phyloP scores from a whole-genome alignment of 2,888 invertebrate species.

The Tachystola acroxantha region DNA sequence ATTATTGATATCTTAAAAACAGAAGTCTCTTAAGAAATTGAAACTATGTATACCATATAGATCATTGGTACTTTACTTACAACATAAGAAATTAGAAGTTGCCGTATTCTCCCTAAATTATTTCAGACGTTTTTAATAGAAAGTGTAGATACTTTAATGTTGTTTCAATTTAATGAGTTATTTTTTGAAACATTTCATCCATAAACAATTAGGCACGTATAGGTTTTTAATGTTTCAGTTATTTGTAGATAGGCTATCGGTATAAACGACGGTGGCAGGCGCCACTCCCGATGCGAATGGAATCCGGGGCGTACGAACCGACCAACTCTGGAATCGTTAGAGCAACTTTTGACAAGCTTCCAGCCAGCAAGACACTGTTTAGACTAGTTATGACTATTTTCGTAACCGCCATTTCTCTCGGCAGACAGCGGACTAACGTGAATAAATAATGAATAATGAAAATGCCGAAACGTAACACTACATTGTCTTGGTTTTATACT shows the following conservation, averaged over 20 bases:
- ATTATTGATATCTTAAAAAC: too few species aligned
- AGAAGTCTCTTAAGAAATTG: too few species aligned
- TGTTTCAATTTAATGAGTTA: too few species aligned
- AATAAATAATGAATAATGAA: slow-evolving; percentile 2
- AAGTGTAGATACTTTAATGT: too few species aligned
- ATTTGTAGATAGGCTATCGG: slow-evolving; percentile 21
- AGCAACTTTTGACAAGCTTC: slow-evolving; percentile 52
- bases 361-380: slow-evolving; percentile 39
- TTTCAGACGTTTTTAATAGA: too few species aligned
- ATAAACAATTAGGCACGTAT: too few species aligned
- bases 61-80: too few species aligned
- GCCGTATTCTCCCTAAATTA: too few species aligned
- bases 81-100: too few species aligned
- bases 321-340: slow-evolving; percentile 33
- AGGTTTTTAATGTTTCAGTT: too few species aligned
- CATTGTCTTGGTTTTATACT: not conserved
- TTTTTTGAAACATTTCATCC: too few species aligned
- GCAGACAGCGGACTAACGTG: slow-evolving; percentile 2
- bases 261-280: slow-evolving; percentile 18
- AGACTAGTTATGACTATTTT: slow-evolving; percentile 40
- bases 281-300: slow-evolving; percentile 17
- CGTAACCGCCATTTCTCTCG: slow-evolving; percentile 14
- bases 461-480: not conserved
- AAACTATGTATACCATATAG: too few species aligned
- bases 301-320: slow-evolving; percentile 25